Conservation (phyloP, 2,888 invertebrate genomes). For the Nephrotoma guestfalica region DNA sequence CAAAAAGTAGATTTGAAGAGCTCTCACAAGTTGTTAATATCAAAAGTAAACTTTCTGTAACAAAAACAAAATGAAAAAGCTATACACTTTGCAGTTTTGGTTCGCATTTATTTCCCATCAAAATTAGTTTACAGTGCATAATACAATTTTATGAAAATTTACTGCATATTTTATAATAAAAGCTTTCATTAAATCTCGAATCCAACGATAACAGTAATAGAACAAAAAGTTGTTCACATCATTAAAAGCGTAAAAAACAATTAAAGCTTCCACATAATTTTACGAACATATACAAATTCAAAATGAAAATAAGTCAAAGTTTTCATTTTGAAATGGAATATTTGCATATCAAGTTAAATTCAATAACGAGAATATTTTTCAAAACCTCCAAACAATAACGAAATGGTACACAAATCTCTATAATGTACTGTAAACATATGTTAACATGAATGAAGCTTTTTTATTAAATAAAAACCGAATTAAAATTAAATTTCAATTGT, state of each 20-base stretch:
- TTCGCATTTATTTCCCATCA: neutral
- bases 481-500: neutral
- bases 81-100: neutral
- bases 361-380: neutral
- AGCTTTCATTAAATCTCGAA: neutral
- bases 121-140: neutral
- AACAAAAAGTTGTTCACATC: neutral
- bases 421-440: neutral
- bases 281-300: neutral
- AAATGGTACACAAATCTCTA: neutral
- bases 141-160: too few species aligned
- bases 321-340: neutral
- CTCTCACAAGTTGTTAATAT: neutral
- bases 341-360: neutral
- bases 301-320: neutral
- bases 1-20: neutral
- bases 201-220: neutral
- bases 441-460: neutral
- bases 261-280: neutral
- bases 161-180: too few species aligned
- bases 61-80: neutral
- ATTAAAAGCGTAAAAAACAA: neutral
- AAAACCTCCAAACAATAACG: neutral
- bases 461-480: neutral
- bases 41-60: neutral